Conservation (phyloP, 2,888 invertebrate genomes). For the Rhimphoctona megacephalus region DNA sequence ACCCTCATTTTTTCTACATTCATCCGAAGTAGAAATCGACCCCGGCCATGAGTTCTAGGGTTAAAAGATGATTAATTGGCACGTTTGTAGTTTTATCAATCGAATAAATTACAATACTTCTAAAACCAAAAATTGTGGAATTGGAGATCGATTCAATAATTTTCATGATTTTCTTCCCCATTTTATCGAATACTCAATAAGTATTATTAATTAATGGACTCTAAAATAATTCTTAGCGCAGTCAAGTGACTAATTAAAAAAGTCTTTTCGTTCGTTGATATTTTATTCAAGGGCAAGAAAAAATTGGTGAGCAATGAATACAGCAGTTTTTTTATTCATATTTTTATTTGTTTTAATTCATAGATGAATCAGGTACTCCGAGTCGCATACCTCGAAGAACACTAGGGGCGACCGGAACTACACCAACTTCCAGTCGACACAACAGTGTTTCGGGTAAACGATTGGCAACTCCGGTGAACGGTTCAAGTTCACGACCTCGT, state of each 20-base stretch:
- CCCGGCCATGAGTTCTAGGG: too few relatives aligned
- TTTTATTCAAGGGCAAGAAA: background rate
- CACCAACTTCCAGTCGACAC: constrained; percentile 87
- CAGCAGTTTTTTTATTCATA: background rate
- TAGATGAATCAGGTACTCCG: constrained; percentile 90
- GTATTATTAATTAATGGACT: too few relatives aligned
- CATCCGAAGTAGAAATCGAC: background rate
- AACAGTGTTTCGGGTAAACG: constrained; percentile 88
- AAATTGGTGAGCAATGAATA: background rate
- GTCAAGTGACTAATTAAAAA: too few relatives aligned
- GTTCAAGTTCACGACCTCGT: constrained; percentile 88
- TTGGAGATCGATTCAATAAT: background rate
- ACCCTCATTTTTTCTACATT: too few relatives aligned
- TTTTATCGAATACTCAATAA: too few relatives aligned
- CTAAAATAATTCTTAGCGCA: too few relatives aligned
- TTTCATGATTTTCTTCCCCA: too few relatives aligned
- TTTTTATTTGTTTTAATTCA: constrained; percentile 6
- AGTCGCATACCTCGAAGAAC: constrained; percentile 93
- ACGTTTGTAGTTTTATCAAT: background rate
- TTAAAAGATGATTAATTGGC: background rate
- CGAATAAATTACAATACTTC: too few relatives aligned
- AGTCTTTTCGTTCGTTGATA: too few relatives aligned
- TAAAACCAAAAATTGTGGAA: background rate
- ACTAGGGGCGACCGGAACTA: constrained; percentile 87
- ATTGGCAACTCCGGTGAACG: constrained; percentile 88